These are phyloP conservation scores for Helarctos malayanus DNA, from an alignment of 2,797 vertebrate species.

Conservation along the genomic window DNA sequence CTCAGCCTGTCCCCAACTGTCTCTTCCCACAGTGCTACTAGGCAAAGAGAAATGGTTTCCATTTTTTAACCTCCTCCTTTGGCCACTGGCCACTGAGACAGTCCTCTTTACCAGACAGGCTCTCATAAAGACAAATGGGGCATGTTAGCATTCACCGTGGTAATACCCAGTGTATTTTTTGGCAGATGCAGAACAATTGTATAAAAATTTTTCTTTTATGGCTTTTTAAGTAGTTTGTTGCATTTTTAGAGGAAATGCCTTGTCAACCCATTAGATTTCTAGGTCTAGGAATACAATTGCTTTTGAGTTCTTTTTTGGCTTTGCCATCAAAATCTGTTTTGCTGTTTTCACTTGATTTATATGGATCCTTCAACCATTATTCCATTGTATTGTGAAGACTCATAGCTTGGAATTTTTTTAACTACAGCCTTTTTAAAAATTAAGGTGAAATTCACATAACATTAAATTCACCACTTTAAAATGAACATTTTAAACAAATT, in stretches of 20 bases:
- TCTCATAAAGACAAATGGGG: neutral
- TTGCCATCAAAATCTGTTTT: constrained; percentile 4
- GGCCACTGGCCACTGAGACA: neutral
- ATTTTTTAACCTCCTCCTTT: neutral
- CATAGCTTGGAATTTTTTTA: constrained; percentile 30
- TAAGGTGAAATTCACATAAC: constrained; percentile 44
- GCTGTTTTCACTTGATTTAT: constrained; percentile 1
- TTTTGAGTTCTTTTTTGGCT: constrained; percentile 58
- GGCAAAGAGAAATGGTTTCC: constrained; percentile 32
- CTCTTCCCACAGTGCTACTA: neutral
- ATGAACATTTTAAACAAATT: neutral
- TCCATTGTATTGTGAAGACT: constrained; percentile 31
- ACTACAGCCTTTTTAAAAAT: neutral
- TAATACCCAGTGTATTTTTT: constrained; percentile 46
- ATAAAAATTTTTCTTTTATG: constrained; percentile 53
- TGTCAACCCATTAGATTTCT: neutral
- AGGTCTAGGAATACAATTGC: neutral
- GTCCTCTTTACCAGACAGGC: neutral
- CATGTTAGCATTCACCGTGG: constrained; percentile 7
- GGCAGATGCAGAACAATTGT: constrained; percentile 15
- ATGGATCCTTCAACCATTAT: constrained; percentile 43
- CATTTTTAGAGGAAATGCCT: constrained; percentile 45
- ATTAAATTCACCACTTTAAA: constrained; percentile 17
- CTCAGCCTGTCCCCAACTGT: neutral
- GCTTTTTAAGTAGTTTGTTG: constrained; percentile 45